Base-by-base conservation (phyloP, 2,797 vertebrate genomes). In the Coilia nasus region DNA sequence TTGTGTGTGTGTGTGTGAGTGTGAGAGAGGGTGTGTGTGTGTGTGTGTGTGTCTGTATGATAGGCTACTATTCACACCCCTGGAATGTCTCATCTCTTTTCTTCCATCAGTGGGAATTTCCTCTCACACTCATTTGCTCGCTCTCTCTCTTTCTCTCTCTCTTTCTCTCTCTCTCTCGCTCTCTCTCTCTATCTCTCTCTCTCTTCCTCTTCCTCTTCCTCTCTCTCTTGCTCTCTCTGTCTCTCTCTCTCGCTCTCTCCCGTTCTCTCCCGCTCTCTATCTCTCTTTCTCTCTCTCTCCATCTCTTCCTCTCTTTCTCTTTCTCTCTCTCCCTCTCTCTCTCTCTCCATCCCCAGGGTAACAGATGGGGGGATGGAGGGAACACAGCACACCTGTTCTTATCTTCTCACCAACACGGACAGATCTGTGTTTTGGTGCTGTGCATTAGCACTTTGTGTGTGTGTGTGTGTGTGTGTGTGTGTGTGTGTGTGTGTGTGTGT, bases 381-480 rank as follows among this genome's bases (percentile, higher is more conserved):
- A 86, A 87, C 88, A 88, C 86, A 87, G 89, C 92, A 95, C 94
- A 96, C 94, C 95, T 95, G 94, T 94, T 94, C 92, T 88, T 91
- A 92, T 92, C 89, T 89, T 87, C 81, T 80, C 54, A 46, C n/a
- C 28, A 56, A 41, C 86, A 83, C 60, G 35, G 85, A 85, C 89
- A 90, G 87, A 89, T 31, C 84, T 84, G 82, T 90, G 90, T 91
- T 92, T 91, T 92, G 88, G 90, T 57, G 64, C 90, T 89, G 83
- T 41, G 35, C 11, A 86, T 86, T 62, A 54, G 84, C 84, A 83
- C 86, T 71, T 64, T 64, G n/a, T 23, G n/a, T 25, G 60, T 10
- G 21, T 64, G 60, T 25, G 4, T 64, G 60, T 54, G 25, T 21
- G 15, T 83, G 15, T 83, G 87, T 82, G 67, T 80, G 50, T 21